Conservation (phyloP, 2,797 vertebrate species). For the Pipistrellus pipistrellus region DNA sequence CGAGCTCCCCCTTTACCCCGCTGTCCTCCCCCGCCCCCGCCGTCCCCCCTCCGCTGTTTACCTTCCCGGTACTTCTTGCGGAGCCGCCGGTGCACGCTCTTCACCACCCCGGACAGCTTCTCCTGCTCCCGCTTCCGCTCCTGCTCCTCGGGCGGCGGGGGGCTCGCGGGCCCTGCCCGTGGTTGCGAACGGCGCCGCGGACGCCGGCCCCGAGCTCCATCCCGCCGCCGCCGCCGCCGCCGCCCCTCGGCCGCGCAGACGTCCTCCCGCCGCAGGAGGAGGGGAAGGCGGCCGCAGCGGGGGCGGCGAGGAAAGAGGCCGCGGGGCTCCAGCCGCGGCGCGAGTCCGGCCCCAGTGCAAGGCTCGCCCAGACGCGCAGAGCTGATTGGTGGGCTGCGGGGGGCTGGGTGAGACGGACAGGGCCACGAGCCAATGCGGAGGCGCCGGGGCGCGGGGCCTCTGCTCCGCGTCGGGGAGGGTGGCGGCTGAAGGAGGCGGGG, state of each 20-base stretch:
- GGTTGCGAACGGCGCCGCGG: conserved; percentile 82
- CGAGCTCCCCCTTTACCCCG: conserved; percentile 1
- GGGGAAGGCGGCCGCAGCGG: no score
- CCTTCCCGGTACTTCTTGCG: conserved; percentile 98
- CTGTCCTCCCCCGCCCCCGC: background rate
- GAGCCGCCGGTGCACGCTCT: conserved; percentile 96
- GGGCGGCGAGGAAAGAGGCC: conserved; percentile 9
- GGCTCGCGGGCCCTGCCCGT: conserved; percentile 73
- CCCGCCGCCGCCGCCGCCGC: conserved; percentile 87
- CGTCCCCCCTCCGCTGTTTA: conserved; percentile 82
- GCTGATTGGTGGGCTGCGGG: conserved; percentile 71
- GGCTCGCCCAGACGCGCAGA: background rate
- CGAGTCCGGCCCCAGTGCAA: background rate
- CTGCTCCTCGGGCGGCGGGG: conserved; percentile 78
- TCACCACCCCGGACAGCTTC: conserved; percentile 96
- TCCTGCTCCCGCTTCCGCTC: conserved; percentile 93
- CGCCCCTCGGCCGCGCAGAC: conserved; percentile 70
- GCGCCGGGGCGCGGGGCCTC: background rate
- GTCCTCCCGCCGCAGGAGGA: conserved; percentile 17
- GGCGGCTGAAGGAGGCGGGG: no score
- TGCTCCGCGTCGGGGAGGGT: no score
- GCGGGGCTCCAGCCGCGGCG: background rate
- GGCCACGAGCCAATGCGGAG: conserved; percentile 64
- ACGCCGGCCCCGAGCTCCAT: conserved; percentile 85
- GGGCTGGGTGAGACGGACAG: conserved; percentile 82